Conservation (phyloP, 1,140 invertebrate species). For the Apocrypta bakeri region DNA sequence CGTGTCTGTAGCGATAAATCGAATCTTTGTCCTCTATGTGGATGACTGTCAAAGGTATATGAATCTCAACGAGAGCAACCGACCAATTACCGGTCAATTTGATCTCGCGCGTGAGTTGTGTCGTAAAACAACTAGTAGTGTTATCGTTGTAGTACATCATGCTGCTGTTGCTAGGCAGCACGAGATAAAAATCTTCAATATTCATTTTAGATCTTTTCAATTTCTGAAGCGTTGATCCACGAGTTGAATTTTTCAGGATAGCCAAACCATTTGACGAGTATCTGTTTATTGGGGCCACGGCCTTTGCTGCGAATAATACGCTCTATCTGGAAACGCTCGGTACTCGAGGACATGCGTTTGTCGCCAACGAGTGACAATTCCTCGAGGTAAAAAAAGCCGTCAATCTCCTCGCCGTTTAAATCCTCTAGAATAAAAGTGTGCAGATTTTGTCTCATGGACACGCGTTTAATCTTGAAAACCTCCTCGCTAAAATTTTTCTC, state of each 20-base stretch:
- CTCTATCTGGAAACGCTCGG: neutral
- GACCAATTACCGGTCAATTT: neutral
- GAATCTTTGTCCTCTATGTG: too few relatives aligned
- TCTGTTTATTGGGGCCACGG: neutral
- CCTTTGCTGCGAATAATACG: neutral
- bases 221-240: neutral
- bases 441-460: too few relatives aligned
- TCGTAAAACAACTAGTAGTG: neutral
- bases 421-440: neutral
- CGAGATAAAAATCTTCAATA: neutral
- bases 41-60: too few relatives aligned
- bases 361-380: neutral
- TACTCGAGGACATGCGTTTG: too few relatives aligned
- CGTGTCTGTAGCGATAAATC: too few relatives aligned
- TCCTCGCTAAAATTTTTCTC: slow-evolving; percentile 28
- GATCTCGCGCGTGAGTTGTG: neutral
- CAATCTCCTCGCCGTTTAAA: too few relatives aligned
- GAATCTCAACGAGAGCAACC: neutral
- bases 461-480: neutral
- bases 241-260: neutral
- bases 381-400: too few relatives aligned
- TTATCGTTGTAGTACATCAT: neutral
- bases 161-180: too few relatives aligned
- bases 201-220: neutral
- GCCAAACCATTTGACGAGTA: neutral